Evolutionary conservation across 2,797 vertebrate species (phyloP).

Genomic region (Ctenopoma kingsleyae): DNA sequence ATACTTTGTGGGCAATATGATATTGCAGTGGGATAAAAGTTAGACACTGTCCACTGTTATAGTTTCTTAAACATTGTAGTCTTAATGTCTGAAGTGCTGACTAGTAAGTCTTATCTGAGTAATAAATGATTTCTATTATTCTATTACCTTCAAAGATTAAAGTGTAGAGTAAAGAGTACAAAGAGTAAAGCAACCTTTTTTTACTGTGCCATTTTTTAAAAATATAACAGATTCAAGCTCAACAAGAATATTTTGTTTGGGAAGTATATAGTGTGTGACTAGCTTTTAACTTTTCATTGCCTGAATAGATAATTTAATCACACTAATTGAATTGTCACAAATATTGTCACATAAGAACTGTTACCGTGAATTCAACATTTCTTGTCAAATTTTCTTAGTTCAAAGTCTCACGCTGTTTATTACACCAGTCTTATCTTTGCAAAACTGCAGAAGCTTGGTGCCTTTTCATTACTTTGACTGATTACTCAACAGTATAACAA

Average conservation of each 20-base stretch:
- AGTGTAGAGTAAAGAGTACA: too few species aligned
- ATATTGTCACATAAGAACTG: conserved; percentile 11
- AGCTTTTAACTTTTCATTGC: not conserved
- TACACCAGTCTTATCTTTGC: conserved; percentile 7
- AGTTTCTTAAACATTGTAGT: too few species aligned
- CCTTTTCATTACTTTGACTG: conserved; percentile 59
- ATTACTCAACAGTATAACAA: conserved; percentile 59
- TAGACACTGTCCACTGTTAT: too few species aligned
- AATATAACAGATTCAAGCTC: not conserved
- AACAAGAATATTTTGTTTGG: not conserved
- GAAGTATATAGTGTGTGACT: not conserved
- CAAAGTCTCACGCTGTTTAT: not conserved
- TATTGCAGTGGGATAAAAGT: too few species aligned
- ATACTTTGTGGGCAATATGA: too few species aligned
- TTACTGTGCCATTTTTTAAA: not conserved
- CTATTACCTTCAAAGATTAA: not conserved
- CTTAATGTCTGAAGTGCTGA: too few species aligned
- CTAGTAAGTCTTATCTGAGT: too few species aligned
- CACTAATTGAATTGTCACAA: not conserved
- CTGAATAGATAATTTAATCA: conserved; percentile 24
- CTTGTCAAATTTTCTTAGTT: not conserved
- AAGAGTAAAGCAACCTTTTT: not conserved
- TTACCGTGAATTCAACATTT: not conserved
- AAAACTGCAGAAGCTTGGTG: conserved; percentile 9
- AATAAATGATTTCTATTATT: too few species aligned